phyloP scores from a whole-genome alignment of 2,113 vertebrate genomes.

The Ahaetulla prasina region DNA sequence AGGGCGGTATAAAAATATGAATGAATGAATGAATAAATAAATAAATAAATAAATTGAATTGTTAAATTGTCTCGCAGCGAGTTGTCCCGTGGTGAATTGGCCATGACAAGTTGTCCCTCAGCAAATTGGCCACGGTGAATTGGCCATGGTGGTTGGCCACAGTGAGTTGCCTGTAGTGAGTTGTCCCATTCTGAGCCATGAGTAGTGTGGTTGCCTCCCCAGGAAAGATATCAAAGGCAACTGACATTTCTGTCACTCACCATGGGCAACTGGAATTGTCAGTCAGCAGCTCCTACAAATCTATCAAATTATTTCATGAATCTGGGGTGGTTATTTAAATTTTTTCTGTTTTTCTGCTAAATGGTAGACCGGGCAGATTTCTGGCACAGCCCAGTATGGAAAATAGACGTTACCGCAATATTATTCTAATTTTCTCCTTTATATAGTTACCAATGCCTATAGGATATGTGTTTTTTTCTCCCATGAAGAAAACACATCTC shows the following conservation, averaged over 20 bases:
- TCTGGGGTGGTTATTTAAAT: neutral
- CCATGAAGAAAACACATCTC: neutral
- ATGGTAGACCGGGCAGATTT: neutral
- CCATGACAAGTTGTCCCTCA: too few species aligned
- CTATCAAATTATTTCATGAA: neutral
- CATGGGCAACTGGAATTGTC: neutral
- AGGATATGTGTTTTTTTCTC: neutral
- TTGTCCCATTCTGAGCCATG: neutral
- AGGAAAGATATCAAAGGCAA: neutral
- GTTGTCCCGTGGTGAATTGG: neutral
- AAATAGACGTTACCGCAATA: neutral
- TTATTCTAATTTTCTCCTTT: neutral
- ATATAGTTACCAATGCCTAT: neutral
- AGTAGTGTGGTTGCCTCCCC: neutral
- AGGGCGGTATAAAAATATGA: too few species aligned
- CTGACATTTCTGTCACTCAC: neutral
- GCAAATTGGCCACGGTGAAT: fast-evolving
- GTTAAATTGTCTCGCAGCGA: neutral
- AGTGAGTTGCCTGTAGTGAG: neutral
- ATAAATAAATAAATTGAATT: neutral
- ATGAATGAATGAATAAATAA: too few species aligned
- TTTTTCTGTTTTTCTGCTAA: neutral
- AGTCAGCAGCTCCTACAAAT: neutral
- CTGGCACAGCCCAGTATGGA: neutral
- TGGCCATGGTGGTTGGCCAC: neutral